Evolutionary conservation across 2,888 invertebrate species (phyloP).

Genomic region (Amblyteles armatorius): DNA sequence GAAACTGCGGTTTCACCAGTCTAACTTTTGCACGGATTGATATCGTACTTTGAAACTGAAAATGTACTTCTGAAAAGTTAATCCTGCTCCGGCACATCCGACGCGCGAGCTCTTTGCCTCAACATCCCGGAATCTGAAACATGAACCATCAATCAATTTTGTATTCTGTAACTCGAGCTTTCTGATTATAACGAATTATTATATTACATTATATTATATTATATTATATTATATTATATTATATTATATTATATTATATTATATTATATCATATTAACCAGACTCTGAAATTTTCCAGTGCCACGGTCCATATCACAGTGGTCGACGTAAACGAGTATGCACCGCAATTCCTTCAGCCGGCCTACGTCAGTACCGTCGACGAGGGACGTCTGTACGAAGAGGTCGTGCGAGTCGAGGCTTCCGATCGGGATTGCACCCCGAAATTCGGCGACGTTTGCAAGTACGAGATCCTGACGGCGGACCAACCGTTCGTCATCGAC

Average conservation of each 20-base stretch:
- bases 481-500: constrained; percentile 96
- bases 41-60: background rate
- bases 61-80: background rate
- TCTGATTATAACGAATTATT: no score
- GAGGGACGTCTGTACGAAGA: constrained; percentile 96
- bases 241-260: no score
- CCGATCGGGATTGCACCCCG: constrained; percentile 97
- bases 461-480: constrained; percentile 97
- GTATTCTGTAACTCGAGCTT: no score
- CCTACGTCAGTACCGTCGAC: constrained; percentile 95
- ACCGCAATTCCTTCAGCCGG: constrained; percentile 95
- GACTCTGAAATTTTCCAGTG: constrained; percentile 86
- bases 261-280: background rate
- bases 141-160: no score
- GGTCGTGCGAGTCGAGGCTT: constrained; percentile 95
- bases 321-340: constrained; percentile 98
- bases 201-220: no score
- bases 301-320: constrained; percentile 97
- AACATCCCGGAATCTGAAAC: no score
- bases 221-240: no score
- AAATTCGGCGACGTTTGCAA: constrained; percentile 98
- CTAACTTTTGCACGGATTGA: background rate
- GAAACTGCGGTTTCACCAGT: background rate
- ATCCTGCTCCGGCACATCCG: background rate
- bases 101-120: no score